These are phyloP conservation scores for Conus canariensis DNA, from an alignment of 2,888 invertebrate genomes.

Conservation along the genomic window DNA sequence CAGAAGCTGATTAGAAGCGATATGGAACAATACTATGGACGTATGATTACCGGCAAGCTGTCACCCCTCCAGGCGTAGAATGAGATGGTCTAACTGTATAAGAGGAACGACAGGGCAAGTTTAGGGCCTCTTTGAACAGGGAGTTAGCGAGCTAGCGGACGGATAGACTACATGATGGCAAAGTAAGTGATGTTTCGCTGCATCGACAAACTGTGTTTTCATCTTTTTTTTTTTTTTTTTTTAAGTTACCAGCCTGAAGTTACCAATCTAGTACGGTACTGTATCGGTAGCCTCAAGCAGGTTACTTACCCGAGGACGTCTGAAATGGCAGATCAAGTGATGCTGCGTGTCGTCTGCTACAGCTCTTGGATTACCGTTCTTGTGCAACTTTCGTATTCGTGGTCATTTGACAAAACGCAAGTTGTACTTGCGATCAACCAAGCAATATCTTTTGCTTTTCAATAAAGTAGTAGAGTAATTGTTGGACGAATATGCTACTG, in stretches of 20 bases:
- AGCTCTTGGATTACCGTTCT: background rate
- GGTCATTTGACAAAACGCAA: too few species aligned
- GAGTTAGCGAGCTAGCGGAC: background rate
- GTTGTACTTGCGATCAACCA: too few species aligned
- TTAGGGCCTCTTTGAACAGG: background rate
- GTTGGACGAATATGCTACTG: too few species aligned
- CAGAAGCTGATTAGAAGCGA: too few species aligned
- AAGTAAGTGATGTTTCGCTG: slow-evolving; percentile 1
- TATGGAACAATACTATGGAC: background rate
- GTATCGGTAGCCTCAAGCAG: too few species aligned
- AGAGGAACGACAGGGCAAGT: too few species aligned
- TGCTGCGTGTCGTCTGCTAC: background rate
- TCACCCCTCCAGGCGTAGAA: background rate
- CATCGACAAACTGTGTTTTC: background rate
- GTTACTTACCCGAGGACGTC: background rate
- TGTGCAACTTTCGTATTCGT: background rate
- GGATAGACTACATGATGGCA: background rate
- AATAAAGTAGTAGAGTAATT: too few species aligned
- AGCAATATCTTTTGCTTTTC: too few species aligned
- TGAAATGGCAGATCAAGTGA: too few species aligned
- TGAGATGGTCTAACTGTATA: slow-evolving; percentile 10
- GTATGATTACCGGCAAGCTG: background rate
- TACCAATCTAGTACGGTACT: too few species aligned
- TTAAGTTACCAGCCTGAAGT: too few species aligned
- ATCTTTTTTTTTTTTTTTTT: too few species aligned